Evolutionary conservation across 2,113 vertebrate genomes (phyloP).

Genomic region (zebrafish (Danio rerio)): DNA sequence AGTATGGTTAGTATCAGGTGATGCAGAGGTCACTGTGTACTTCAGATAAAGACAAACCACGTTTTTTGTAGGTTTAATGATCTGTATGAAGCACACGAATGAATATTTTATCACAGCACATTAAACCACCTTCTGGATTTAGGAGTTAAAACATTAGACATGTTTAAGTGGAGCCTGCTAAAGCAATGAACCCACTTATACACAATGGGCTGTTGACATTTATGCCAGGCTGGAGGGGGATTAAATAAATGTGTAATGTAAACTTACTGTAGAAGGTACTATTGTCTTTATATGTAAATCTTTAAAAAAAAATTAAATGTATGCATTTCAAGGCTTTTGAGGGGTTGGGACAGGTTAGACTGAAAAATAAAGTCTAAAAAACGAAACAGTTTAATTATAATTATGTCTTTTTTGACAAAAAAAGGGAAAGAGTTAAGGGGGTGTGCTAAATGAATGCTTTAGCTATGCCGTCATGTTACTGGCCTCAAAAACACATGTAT

Average conservation of each 20-base stretch:
- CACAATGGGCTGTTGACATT: slow-evolving; percentile 23
- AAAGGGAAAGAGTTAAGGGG: not conserved
- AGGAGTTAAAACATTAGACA: slow-evolving; percentile 65
- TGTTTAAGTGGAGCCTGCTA: slow-evolving; percentile 21
- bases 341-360: no score
- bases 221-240: not conserved
- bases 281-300: no score
- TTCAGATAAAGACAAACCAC: slow-evolving; percentile 34
- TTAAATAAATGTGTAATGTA: not conserved
- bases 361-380: no score
- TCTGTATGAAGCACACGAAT: slow-evolving; percentile 60
- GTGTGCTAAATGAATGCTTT: slow-evolving; percentile 18
- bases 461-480: slow-evolving; percentile 31
- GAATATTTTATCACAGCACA: slow-evolving; percentile 63
- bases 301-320: no score
- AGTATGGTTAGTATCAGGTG: slow-evolving; percentile 51
- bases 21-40: slow-evolving; percentile 53
- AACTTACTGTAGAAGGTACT: not conserved
- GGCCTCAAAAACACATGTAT: slow-evolving; percentile 51
- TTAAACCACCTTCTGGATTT: slow-evolving; percentile 60
- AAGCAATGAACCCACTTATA: slow-evolving; percentile 6
- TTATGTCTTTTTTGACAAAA: not conserved
- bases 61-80: slow-evolving; percentile 49
- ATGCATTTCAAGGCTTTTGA: no score
- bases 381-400: no score